phyloP scores from a whole-genome alignment of 2,797 vertebrate genomes.

The Sciaenops ocellatus region DNA sequence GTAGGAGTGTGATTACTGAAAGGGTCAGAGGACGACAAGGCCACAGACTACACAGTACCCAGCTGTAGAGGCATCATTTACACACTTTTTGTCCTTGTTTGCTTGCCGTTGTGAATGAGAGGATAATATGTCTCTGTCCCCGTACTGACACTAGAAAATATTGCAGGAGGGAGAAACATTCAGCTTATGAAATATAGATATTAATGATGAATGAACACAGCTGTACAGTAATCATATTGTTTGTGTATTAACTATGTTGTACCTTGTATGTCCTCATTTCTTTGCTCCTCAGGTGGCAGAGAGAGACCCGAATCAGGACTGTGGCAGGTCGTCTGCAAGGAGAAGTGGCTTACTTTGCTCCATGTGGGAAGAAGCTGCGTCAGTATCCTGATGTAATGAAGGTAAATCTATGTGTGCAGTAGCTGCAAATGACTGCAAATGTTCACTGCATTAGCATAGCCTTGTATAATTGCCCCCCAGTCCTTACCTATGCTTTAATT shows the following conservation, averaged over 20 bases:
- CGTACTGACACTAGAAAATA: background rate
- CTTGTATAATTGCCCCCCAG: background rate
- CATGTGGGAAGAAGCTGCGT: conserved; percentile 95
- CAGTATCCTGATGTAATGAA: conserved; percentile 97
- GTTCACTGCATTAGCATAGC: conserved; percentile 4
- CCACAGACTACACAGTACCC: conserved; percentile 4
- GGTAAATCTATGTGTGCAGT: conserved; percentile 77
- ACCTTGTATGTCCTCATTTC: background rate
- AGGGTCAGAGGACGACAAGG: conserved; percentile 31
- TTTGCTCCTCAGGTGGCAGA: conserved; percentile 89
- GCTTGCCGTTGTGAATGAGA: conserved; percentile 2
- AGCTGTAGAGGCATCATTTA: conserved; percentile 7
- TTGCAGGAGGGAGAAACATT: background rate
- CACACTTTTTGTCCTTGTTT: conserved; percentile 11
- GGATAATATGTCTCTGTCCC: background rate
- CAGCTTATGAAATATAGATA: background rate
- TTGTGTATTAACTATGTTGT: background rate
- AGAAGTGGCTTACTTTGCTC: conserved; percentile 94
- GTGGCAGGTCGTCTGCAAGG: conserved; percentile 91
- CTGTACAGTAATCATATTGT: background rate
- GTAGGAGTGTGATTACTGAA: conserved; percentile 49
- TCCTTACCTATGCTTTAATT: conserved; percentile 20
- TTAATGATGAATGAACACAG: background rate
- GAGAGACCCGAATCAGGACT: conserved; percentile 93
- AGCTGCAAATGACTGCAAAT: background rate